Evolutionary conservation across 2,113 vertebrate genomes (phyloP).

Genomic region (Rhabdornis inornatus): DNA sequence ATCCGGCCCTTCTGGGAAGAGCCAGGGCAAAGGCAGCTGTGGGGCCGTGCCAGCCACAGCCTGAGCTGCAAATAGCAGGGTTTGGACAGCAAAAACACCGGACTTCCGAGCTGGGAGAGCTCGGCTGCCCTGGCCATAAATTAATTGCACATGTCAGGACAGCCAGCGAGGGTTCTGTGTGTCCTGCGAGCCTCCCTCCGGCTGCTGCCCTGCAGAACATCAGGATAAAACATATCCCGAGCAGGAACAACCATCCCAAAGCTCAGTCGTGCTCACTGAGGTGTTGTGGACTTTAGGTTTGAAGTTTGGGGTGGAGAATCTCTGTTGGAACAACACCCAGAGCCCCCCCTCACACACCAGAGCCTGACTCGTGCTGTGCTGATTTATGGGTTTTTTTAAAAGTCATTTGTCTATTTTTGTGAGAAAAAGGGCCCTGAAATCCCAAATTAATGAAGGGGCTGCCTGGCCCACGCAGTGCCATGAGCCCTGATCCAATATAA

Average conservation of each 20-base stretch:
- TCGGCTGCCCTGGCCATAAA: background rate
- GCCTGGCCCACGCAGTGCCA: background rate
- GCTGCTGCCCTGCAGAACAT: accelerated
- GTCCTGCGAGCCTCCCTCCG: background rate
- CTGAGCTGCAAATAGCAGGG: background rate
- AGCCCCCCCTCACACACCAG: accelerated
- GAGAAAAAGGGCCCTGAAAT: background rate
- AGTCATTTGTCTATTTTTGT: background rate
- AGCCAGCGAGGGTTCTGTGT: accelerated
- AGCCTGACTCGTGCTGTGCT: accelerated
- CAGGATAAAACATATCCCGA: accelerated
- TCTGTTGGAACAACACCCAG: background rate
- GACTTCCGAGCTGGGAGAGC: conserved; percentile 24
- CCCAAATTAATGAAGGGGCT: background rate
- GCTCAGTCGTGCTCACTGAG: accelerated
- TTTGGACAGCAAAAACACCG: background rate
- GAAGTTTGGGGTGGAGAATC: background rate
- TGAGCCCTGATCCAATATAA: background rate
- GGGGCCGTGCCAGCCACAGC: background rate
- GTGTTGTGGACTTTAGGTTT: accelerated
- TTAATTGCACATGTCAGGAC: background rate
- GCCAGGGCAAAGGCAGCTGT: background rate
- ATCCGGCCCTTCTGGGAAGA: background rate
- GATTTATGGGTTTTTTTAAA: background rate
- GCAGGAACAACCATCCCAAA: accelerated